Percentiles rank a stretch among this genome's conserved stretches.
These are phyloP conservation scores for Pristionchus japonicus DNA, from an alignment of 2,888 invertebrate genomes.

Conservation along the genomic window DNA sequence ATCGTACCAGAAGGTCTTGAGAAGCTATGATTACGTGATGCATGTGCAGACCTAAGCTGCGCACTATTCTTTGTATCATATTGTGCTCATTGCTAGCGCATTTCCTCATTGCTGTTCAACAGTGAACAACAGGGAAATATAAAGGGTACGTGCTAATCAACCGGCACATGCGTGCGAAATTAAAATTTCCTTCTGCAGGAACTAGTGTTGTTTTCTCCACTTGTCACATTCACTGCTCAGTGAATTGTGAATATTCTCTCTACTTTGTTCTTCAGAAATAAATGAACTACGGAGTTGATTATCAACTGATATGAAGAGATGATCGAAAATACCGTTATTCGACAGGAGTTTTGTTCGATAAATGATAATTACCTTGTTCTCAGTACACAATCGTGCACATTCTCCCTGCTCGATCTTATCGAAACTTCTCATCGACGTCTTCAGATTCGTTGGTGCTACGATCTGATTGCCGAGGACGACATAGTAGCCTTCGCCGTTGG, in stretches of 20 bases:
- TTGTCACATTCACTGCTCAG: neutral
- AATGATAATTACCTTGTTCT: constrained; percentile 56
- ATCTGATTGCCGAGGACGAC: constrained; percentile 73
- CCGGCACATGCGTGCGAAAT: constrained; percentile 4
- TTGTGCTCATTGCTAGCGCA: no score
- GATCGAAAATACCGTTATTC: no score
- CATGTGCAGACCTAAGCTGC: no score
- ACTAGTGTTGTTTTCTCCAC: neutral
- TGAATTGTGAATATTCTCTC: neutral
- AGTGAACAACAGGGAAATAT: no score
- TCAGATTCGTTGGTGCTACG: constrained; percentile 55
- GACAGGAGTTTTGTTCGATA: no score
- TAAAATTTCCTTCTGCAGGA: neutral
- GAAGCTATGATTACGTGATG: no score
- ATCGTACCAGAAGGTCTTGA: no score
- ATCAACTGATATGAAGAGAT: no score
- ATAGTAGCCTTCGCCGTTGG: constrained; percentile 63
- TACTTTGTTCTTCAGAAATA: neutral
- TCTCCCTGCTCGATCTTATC: constrained; percentile 66
- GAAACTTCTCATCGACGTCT: constrained; percentile 56
- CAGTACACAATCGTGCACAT: constrained; percentile 66
- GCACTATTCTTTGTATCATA: no score
- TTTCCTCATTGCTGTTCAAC: no score
- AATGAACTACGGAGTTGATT: no score
- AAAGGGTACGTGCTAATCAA: neutral